phyloP scores from a whole-genome alignment of 2,888 invertebrate species.

The Macrosoma leucophasiata region DNA sequence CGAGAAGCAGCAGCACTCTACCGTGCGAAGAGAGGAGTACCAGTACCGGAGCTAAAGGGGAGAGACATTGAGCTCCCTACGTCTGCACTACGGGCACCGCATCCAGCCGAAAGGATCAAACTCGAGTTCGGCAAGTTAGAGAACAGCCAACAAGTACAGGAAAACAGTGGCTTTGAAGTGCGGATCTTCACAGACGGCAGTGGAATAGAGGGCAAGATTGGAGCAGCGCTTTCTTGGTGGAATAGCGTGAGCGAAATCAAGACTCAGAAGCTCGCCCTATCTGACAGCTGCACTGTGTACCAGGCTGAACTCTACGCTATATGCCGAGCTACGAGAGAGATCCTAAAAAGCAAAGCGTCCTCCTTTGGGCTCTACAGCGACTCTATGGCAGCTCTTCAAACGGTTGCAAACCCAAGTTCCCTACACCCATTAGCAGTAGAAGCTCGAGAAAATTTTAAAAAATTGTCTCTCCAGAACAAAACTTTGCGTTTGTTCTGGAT shows the following conservation, averaged over 20 bases:
- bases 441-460: conserved; percentile 5
- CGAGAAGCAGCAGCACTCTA: conserved; percentile 21
- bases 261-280: conserved; percentile 9
- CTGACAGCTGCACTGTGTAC: conserved; percentile 15
- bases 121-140: conserved; percentile 5
- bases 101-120: conserved; percentile 2
- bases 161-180: background rate
- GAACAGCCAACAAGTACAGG: conserved; percentile 5
- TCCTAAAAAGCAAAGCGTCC: background rate
- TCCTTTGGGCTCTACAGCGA: conserved; percentile 9
- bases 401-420: conserved; percentile 3
- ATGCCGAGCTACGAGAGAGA: conserved; percentile 3
- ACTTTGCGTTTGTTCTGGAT: conserved; percentile 17
- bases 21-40: conserved; percentile 18
- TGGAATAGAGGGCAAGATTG: conserved; percentile 17
- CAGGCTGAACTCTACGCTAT: conserved; percentile 16
- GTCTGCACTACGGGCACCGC: background rate
- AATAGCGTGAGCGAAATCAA: conserved; percentile 6
- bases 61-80: conserved; percentile 18
- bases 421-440: conserved; percentile 13
- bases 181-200: conserved; percentile 20
- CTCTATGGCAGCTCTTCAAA: conserved; percentile 10
- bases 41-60: conserved; percentile 11
- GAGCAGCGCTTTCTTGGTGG: conserved; percentile 12
- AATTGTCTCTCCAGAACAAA: conserved; percentile 1